A percentile compares a stretch with the other conserved stretches of the same genome.
Evolutionary conservation across 2,797 vertebrate genomes (phyloP).

Genomic region (Distichodus sexfasciatus): DNA sequence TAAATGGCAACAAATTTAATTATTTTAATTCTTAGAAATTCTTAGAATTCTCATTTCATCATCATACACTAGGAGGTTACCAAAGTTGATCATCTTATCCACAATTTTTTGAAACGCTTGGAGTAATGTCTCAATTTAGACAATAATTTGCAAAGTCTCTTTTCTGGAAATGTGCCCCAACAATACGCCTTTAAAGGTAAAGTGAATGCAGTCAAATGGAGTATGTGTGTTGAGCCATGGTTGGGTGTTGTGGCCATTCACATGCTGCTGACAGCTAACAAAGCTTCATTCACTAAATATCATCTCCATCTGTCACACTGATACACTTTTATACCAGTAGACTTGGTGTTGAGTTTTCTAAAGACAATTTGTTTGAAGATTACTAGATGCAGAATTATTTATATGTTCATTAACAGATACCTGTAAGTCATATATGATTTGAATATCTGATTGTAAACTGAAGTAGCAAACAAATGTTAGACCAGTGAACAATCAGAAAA

Average conservation of each 20-base stretch:
- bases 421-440: too few relatives aligned
- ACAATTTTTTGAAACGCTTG: too few relatives aligned
- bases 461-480: too few relatives aligned
- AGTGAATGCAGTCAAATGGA: constrained; percentile 54
- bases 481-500: too few relatives aligned
- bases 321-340: background rate
- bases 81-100: too few relatives aligned
- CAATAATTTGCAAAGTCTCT: constrained; percentile 12
- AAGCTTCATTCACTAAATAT: constrained; percentile 31
- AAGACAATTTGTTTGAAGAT: too few relatives aligned
- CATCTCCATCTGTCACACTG: background rate
- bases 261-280: constrained; percentile 41
- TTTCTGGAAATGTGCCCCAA: constrained; percentile 66
- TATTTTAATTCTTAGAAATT: too few relatives aligned
- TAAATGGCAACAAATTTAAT: too few relatives aligned
- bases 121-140: background rate
- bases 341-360: background rate
- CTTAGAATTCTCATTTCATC: too few relatives aligned
- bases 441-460: too few relatives aligned
- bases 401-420: too few relatives aligned
- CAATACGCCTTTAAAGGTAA: constrained; percentile 59
- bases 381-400: background rate
- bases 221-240: background rate
- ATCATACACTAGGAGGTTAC: too few relatives aligned
- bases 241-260: constrained; percentile 37